Evolutionary conservation across 2,888 invertebrate species (phyloP).

Genomic region (Machimus atricapillus): DNA sequence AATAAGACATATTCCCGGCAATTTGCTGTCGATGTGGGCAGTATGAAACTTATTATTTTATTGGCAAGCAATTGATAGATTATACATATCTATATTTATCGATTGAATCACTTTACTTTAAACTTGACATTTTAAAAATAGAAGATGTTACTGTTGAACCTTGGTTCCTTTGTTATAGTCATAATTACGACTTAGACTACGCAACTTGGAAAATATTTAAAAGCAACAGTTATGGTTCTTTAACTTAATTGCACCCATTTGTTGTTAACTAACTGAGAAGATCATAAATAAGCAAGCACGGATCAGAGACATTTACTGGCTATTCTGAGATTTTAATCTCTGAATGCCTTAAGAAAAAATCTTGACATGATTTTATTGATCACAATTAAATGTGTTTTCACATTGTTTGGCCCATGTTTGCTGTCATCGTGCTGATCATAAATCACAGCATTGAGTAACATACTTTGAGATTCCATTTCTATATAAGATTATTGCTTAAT

Average conservation of each 20-base stretch:
- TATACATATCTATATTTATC: too few species aligned
- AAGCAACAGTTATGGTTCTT: not conserved
- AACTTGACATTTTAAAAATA: not conserved
- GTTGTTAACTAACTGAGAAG: not conserved
- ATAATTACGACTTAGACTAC: not conserved
- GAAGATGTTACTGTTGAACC: not conserved
- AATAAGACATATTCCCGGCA: too few species aligned
- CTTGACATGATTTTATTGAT: not conserved
- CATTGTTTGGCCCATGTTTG: not conserved
- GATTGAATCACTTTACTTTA: not conserved
- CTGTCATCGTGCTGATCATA: not conserved
- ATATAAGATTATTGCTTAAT: not conserved
- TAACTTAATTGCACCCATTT: not conserved
- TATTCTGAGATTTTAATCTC: not conserved
- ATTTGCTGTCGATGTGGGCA: not conserved
- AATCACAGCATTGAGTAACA: not conserved
- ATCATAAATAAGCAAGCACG: not conserved
- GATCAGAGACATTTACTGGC: not conserved
- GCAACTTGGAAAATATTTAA: not conserved
- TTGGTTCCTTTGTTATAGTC: not conserved
- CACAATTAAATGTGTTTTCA: not conserved
- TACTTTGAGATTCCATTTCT: not conserved
- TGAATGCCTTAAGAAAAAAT: not conserved
- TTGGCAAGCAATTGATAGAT: too few species aligned
- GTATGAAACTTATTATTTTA: not conserved